Evolutionary conservation across 2,797 vertebrate species (phyloP).

Genomic region (Heteromormyrus szaboi): DNA sequence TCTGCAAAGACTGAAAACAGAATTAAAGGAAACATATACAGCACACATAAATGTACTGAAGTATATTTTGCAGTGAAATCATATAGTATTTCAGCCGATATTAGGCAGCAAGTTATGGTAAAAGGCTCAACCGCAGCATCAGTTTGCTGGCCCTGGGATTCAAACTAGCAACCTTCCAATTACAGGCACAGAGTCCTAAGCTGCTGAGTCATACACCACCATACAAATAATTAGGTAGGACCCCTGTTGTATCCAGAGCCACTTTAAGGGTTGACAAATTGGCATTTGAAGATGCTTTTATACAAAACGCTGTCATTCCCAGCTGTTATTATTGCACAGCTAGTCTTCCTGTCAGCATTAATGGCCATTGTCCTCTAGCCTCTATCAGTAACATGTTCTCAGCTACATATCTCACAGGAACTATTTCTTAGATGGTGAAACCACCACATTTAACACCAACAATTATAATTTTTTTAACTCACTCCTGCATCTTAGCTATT

Average conservation of each 20-base stretch:
- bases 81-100: not conserved
- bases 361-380: not conserved
- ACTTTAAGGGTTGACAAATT: not conserved
- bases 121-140: not conserved
- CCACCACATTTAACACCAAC: not conserved
- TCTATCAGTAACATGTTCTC: not conserved
- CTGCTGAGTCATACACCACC: not conserved
- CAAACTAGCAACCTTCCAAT: not conserved
- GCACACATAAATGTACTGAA: not conserved
- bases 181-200: not conserved
- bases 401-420: not conserved
- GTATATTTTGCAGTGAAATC: not conserved
- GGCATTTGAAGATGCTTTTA: not conserved
- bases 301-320: not conserved
- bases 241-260: not conserved
- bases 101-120: too few species aligned
- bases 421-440: not conserved
- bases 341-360: not conserved
- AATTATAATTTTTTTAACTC: not conserved
- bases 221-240: not conserved
- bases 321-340: not conserved
- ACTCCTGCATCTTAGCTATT: not conserved
- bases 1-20: not conserved
- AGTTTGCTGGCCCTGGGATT: not conserved
- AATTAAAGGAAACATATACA: not conserved